phyloP scores from a whole-genome alignment of 92 coral and sea anemone species.

The Actinernus sp. region DNA sequence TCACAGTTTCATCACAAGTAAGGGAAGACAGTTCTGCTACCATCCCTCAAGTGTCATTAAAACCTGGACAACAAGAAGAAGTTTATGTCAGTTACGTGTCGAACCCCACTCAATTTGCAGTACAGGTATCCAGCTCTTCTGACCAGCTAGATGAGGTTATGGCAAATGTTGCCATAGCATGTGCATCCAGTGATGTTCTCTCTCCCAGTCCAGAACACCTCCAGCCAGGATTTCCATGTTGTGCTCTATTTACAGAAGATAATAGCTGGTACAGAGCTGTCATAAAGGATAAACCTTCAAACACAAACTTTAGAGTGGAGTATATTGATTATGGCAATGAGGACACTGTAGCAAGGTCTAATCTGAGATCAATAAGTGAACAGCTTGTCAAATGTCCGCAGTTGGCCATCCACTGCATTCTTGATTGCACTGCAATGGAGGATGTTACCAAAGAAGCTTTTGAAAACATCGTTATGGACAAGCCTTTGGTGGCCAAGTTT shows the following conservation, averaged over 20 bases:
- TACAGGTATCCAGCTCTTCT: conserved; percentile 75
- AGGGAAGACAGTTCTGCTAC: too few species aligned
- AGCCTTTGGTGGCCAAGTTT: conserved; percentile 81
- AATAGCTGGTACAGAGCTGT: conserved; percentile 70
- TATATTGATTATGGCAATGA: conserved; percentile 77
- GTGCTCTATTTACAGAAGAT: conserved; percentile 65
- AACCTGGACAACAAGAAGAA: conserved; percentile 53
- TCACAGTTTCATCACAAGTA: background rate
- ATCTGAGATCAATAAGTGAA: conserved; percentile 18
- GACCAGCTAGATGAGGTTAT: conserved; percentile 71
- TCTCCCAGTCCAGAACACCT: conserved; percentile 62
- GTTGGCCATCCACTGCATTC: conserved; percentile 29
- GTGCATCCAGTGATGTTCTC: conserved; percentile 51
- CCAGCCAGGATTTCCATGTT: conserved; percentile 51
- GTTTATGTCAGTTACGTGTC: conserved; percentile 67
- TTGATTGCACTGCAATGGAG: conserved; percentile 22
- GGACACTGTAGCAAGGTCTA: conserved; percentile 37
- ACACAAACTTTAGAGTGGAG: conserved; percentile 43
- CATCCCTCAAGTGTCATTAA: conserved; percentile 22
- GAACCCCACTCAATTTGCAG: conserved; percentile 60
- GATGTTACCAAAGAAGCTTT: conserved; percentile 52
- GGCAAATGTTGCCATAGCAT: conserved; percentile 65
- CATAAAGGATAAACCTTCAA: conserved; percentile 14
- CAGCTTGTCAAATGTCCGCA: conserved; percentile 21
- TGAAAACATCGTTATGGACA: conserved; percentile 69